Evolutionary conservation across 2,888 invertebrate species (phyloP).

Genomic region (Odontocerum albicorne): DNA sequence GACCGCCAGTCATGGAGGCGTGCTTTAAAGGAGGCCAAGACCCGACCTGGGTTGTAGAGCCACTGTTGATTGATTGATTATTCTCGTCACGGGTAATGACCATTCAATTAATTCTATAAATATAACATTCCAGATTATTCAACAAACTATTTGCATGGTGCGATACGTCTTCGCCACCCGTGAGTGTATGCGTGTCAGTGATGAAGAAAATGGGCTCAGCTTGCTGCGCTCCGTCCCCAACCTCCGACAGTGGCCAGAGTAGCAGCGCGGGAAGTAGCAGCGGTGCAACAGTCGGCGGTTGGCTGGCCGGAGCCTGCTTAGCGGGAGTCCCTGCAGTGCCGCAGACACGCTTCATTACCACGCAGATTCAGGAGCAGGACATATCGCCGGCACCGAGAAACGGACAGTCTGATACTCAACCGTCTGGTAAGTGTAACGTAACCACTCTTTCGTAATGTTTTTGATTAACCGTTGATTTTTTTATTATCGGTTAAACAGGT

Average conservation of each 20-base stretch:
- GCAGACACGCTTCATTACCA: neutral
- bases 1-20: too few species aligned
- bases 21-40: too few species aligned
- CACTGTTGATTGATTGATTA: too few species aligned
- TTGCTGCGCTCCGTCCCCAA: conserved; percentile 4
- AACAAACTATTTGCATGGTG: conserved; percentile 53
- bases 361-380: neutral
- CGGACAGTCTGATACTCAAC: conserved; percentile 46
- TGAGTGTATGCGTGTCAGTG: conserved; percentile 19
- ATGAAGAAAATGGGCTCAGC: conserved; percentile 14
- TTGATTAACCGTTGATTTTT: too few species aligned
- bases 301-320: conserved; percentile 6
- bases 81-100: too few species aligned
- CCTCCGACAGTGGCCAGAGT: neutral
- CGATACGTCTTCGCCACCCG: conserved; percentile 44
- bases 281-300: conserved; percentile 37
- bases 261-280: too few species aligned
- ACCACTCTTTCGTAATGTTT: too few species aligned
- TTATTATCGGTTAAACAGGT: too few species aligned
- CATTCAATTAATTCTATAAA: neutral
- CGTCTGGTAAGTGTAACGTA: conserved; percentile 31
- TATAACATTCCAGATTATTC: conserved; percentile 47
- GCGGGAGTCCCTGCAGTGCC: neutral
- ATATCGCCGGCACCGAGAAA: conserved; percentile 49
- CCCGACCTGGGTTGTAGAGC: too few species aligned